Percentiles rank a stretch among this genome's conserved stretches.
These are phyloP conservation scores for Xenopus laevis DNA, from an alignment of 2,113 vertebrate genomes.

Conservation along the genomic window DNA sequence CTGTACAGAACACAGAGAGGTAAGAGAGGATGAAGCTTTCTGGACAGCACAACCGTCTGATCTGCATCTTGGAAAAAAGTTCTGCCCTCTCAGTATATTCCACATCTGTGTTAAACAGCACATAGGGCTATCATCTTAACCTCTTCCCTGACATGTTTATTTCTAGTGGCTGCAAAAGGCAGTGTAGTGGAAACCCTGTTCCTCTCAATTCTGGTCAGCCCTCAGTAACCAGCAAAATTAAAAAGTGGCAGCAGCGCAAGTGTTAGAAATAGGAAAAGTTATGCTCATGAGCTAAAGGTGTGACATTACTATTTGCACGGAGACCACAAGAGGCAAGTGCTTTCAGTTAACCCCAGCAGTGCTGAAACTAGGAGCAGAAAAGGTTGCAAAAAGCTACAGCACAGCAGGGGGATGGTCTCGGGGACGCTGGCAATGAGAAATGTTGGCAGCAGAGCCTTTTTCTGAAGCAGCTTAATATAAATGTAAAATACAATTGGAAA, in stretches of 20 bases:
- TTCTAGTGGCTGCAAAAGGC: neutral
- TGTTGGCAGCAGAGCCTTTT: constrained; percentile 2
- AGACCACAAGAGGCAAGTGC: neutral
- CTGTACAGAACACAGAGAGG: constrained; percentile 21
- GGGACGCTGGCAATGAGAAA: neutral
- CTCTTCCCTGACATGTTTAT: neutral
- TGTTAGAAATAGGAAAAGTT: neutral
- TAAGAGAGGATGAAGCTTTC: neutral
- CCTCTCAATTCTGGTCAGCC: neutral
- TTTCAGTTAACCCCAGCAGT: neutral
- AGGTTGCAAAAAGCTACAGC: neutral
- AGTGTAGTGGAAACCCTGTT: neutral
- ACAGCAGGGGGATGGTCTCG: neutral
- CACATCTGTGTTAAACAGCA: neutral
- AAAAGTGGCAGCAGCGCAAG: neutral
- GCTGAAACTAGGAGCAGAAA: neutral
- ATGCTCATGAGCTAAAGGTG: neutral
- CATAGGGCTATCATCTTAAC: neutral
- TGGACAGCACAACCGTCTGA: neutral
- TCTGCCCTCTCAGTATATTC: neutral
- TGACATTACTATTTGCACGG: neutral
- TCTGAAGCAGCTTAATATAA: neutral
- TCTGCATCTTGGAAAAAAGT: neutral
- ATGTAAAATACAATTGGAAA: no score
- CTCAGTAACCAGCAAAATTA: neutral